Evolutionary conservation across 2,113 vertebrate species (phyloP).

Genomic region (Panurus biarmicus): DNA sequence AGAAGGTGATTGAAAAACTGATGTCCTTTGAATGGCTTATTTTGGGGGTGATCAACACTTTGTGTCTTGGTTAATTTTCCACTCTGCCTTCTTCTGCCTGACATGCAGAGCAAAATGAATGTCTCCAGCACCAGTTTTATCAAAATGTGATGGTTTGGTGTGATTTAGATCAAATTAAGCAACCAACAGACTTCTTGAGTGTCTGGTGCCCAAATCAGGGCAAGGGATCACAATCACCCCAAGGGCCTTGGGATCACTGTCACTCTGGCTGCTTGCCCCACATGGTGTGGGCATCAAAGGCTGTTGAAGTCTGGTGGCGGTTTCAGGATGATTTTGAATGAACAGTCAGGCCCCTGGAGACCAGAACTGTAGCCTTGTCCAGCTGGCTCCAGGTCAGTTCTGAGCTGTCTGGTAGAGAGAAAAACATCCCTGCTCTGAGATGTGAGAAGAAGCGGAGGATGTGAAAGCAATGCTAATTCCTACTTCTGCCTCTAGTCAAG

Average conservation of each 20-base stretch:
- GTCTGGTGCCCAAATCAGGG: background rate
- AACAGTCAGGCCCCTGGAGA: background rate
- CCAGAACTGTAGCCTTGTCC: background rate
- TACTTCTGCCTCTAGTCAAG: slow-evolving; percentile 20
- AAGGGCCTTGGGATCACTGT: background rate
- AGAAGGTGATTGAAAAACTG: background rate
- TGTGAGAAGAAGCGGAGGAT: background rate
- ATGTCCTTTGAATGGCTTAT: background rate
- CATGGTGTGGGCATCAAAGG: background rate
- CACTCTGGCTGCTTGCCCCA: background rate
- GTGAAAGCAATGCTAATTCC: slow-evolving; percentile 24
- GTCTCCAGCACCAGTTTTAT: background rate
- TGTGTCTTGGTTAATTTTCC: background rate
- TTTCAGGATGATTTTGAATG: background rate
- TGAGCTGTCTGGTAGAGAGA: background rate
- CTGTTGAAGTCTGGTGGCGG: background rate
- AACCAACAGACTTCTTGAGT: background rate
- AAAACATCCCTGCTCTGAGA: background rate
- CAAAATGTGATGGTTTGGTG: background rate
- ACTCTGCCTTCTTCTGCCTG: background rate
- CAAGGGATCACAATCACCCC: too few relatives aligned
- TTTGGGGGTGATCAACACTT: background rate
- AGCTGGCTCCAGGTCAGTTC: background rate
- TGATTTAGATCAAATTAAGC: background rate
- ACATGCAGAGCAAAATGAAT: background rate